These are phyloP conservation scores for Myotis lucifugus DNA, from an alignment of 2,113 vertebrate species.

Conservation along the genomic window DNA sequence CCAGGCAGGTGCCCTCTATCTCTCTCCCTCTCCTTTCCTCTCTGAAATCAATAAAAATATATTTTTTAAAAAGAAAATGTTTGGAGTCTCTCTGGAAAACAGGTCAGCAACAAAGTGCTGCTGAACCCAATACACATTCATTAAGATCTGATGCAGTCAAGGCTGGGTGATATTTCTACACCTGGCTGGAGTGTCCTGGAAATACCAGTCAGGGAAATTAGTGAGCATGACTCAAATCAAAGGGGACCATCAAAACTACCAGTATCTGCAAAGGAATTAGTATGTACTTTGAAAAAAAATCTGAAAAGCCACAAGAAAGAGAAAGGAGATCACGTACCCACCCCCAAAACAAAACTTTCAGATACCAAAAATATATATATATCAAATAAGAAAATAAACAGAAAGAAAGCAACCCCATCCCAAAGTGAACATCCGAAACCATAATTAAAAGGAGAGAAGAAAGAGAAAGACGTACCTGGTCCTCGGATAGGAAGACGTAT, in stretches of 20 bases:
- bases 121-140: not conserved
- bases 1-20: no score
- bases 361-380: not conserved
- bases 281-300: not conserved
- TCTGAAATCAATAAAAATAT: no score
- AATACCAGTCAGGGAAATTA: not conserved
- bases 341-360: not conserved
- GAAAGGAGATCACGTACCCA: not conserved
- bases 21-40: no score
- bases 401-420: not conserved
- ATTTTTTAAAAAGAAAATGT: no score
- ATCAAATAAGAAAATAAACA: constrained; percentile 24
- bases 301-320: not conserved
- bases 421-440: constrained; percentile 31
- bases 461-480: constrained; percentile 57
- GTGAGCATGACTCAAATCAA: not conserved
- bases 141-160: constrained; percentile 7
- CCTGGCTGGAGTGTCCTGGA: not conserved
- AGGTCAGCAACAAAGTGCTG: not conserved
- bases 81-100: not conserved
- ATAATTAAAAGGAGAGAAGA: constrained; percentile 52
- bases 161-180: not conserved
- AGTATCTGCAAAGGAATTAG: constrained; percentile 33
- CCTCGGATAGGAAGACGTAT: constrained; percentile 26
- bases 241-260: not conserved